Evolutionary conservation across 2,797 vertebrate genomes (phyloP).

Genomic region (Telmatherina bonti): DNA sequence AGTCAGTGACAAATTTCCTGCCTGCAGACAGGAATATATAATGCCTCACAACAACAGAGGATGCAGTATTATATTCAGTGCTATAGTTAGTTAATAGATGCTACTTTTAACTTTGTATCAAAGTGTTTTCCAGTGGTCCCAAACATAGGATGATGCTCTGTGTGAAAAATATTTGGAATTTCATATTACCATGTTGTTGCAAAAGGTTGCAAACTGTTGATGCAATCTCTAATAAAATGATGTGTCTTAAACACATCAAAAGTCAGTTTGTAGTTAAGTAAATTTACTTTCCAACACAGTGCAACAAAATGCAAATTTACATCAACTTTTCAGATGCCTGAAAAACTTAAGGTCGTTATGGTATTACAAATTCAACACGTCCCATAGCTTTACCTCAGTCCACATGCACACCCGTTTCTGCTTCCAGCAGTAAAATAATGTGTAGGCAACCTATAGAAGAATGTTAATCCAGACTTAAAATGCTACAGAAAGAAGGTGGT

Average conservation of each 20-base stretch:
- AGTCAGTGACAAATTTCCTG: neutral
- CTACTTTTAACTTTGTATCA: neutral
- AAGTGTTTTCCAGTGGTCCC: neutral
- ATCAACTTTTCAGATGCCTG: constrained; percentile 10
- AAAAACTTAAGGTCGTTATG: constrained; percentile 31
- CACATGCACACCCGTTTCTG: constrained; percentile 10
- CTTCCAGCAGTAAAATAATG: constrained; percentile 7
- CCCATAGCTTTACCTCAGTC: constrained; percentile 11
- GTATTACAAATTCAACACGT: constrained; percentile 15
- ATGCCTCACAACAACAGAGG: neutral
- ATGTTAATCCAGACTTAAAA: constrained; percentile 87
- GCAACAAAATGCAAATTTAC: neutral
- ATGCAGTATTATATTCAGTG: neutral
- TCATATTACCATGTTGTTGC: neutral
- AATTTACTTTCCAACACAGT: neutral
- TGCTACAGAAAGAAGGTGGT: constrained; percentile 81
- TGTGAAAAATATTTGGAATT: neutral
- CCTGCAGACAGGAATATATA: neutral
- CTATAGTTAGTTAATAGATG: neutral
- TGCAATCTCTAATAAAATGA: neutral
- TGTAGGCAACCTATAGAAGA: constrained; percentile 75
- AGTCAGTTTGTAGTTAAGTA: neutral
- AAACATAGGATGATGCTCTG: no score
- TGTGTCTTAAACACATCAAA: neutral
- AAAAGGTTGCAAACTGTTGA: neutral